A percentile compares a stretch with the other conserved stretches of the same genome.
These are phyloP conservation scores for Calyptomena viridis DNA, from an alignment of 2,113 vertebrate species.

Conservation along the genomic window DNA sequence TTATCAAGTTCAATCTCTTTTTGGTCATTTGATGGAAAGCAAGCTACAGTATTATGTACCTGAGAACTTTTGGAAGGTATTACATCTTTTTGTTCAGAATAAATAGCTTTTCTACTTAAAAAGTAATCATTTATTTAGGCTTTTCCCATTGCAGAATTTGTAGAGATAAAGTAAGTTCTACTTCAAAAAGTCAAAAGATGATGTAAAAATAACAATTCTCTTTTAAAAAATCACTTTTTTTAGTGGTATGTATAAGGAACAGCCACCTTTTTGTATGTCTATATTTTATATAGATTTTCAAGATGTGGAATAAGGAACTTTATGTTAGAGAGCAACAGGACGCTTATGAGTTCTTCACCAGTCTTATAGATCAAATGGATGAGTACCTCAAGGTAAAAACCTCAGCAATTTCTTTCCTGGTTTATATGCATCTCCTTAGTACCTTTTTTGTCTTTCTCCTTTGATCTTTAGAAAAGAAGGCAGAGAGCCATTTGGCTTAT, in stretches of 20 bases:
- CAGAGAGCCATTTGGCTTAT: neutral
- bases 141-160: neutral
- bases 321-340: constrained; percentile 97
- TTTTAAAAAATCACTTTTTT: neutral
- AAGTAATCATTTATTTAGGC: neutral
- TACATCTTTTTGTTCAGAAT: constrained; percentile 15
- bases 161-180: neutral
- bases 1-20: constrained; percentile 97
- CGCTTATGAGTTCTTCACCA: constrained; percentile 98
- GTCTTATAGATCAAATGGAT: constrained; percentile 97
- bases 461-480: neutral
- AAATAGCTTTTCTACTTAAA: neutral
- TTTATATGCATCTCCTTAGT: neutral
- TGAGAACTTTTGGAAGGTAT: constrained; percentile 99
- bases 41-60: constrained; percentile 98
- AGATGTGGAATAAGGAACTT: constrained; percentile 99
- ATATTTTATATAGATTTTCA: constrained; percentile 86
- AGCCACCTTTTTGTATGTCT: neutral
- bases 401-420: neutral
- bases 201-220: neutral
- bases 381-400: constrained; percentile 93
- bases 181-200: neutral
- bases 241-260: constrained; percentile 3
- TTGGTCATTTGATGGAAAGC: constrained; percentile 99
- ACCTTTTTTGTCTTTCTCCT: neutral